Conservation (phyloP, 2,113 vertebrate species). For the Pantherophis guttatus region DNA sequence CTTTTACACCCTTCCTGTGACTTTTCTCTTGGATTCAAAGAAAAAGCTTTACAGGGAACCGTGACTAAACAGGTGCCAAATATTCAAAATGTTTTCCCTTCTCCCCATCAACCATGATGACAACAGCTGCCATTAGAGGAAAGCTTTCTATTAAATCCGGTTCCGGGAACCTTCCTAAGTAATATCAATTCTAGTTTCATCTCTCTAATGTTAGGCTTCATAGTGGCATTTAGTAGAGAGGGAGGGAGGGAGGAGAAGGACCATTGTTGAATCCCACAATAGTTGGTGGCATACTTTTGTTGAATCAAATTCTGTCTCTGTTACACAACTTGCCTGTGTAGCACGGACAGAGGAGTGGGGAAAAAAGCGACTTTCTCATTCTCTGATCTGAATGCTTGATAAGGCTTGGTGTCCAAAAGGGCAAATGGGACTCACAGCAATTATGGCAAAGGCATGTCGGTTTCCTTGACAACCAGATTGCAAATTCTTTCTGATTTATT, state of each 20-base stretch:
- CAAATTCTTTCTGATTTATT: constrained; percentile 83
- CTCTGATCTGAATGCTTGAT: constrained; percentile 83
- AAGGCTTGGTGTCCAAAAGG: constrained; percentile 77
- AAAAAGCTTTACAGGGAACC: neutral
- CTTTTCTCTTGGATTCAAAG: constrained; percentile 2
- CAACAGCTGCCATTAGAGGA: constrained; percentile 8
- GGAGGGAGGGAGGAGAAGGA: constrained; percentile 14
- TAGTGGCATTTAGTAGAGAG: constrained; percentile 33
- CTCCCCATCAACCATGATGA: neutral
- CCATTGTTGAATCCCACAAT: constrained; percentile 57
- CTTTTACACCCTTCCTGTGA: neutral
- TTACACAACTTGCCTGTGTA: constrained; percentile 68
- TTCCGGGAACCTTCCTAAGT: constrained; percentile 36
- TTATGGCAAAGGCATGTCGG: constrained; percentile 77
- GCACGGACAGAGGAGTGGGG: constrained; percentile 50
- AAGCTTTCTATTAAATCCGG: constrained; percentile 36
- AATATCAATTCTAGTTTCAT: constrained; percentile 49
- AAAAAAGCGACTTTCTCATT: constrained; percentile 73
- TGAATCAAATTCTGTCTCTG: constrained; percentile 64
- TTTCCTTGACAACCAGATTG: constrained; percentile 86
- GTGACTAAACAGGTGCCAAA: neutral
- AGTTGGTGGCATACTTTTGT: constrained; percentile 55
- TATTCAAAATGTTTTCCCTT: constrained; percentile 2
- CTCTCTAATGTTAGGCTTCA: constrained; percentile 59
- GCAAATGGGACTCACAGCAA: constrained; percentile 77